phyloP scores from a whole-genome alignment of 2,113 vertebrate genomes.

The Phyllopteryx taeniolatus region DNA sequence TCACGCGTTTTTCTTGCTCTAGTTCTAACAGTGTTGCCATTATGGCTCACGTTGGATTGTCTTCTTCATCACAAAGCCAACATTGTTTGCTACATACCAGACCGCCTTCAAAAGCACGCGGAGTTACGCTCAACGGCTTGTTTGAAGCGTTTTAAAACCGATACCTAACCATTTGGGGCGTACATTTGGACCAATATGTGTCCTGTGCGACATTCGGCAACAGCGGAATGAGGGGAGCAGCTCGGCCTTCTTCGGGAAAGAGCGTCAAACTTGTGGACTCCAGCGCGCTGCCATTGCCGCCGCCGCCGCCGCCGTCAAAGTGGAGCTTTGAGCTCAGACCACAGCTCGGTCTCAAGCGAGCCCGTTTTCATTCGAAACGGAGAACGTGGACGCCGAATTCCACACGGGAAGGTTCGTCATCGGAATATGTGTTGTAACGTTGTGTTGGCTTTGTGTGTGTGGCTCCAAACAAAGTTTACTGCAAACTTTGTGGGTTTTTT shows the following conservation, averaged over 20 bases:
- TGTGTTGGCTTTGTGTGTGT: not conserved
- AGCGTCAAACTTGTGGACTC: conserved; percentile 7
- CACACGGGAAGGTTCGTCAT: accelerated
- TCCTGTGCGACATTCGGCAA: conserved; percentile 4
- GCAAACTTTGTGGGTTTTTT: not conserved
- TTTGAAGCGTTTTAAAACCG: accelerated
- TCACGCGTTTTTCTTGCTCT: not conserved
- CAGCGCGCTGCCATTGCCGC: not conserved
- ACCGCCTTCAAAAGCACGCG: not conserved
- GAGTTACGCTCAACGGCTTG: not conserved
- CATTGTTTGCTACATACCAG: conserved; percentile 11
- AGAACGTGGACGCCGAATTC: not conserved
- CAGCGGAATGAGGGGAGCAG: not conserved
- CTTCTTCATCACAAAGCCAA: not conserved
- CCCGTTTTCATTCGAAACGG: not conserved
- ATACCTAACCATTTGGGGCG: accelerated
- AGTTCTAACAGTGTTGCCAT: not conserved
- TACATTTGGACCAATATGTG: accelerated
- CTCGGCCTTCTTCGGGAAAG: not conserved
- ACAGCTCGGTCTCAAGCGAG: not conserved
- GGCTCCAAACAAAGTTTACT: accelerated
- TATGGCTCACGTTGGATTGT: conserved; percentile 8
- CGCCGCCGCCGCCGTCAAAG: not conserved
- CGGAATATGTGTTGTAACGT: not conserved
- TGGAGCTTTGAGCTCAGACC: not conserved